Percentiles rank a stretch among this genome's conserved stretches.
phyloP scores from a whole-genome alignment of 2,797 vertebrate species.

The Scolopax bukidnonensis region DNA sequence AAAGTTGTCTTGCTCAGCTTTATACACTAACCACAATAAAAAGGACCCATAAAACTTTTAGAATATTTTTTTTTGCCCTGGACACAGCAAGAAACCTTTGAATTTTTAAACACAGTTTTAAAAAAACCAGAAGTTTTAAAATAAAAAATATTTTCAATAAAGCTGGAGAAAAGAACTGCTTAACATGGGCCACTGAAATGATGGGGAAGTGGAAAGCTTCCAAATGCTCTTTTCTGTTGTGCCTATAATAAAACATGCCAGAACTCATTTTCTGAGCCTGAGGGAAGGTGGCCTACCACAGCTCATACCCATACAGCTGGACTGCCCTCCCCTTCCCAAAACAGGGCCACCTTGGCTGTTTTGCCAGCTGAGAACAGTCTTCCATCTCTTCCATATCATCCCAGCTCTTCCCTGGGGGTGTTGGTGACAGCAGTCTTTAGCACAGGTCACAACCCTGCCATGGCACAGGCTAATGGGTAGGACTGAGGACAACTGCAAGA shows the following conservation, averaged over 20 bases:
- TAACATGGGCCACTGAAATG: neutral
- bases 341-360: neutral
- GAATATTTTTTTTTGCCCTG: neutral
- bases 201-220: neutral
- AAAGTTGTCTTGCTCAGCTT: neutral
- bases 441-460: neutral
- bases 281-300: neutral
- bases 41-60: neutral
- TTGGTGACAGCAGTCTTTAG: neutral
- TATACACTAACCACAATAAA: neutral
- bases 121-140: neutral
- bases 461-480: fast-evolving
- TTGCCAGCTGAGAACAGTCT: neutral
- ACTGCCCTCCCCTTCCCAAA: neutral
- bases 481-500: too few relatives aligned
- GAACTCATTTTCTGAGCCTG: neutral
- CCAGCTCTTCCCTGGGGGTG: neutral
- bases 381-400: fast-evolving
- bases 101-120: constrained; percentile 5
- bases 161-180: neutral
- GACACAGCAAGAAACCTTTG: neutral
- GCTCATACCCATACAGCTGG: neutral
- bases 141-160: neutral
- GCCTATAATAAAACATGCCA: neutral
- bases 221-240: neutral